Evolutionary conservation across 2,113 vertebrate genomes (phyloP), one percentile per base, ranked within the genome.

Genomic region (Oxyura jamaicensis): DNA sequence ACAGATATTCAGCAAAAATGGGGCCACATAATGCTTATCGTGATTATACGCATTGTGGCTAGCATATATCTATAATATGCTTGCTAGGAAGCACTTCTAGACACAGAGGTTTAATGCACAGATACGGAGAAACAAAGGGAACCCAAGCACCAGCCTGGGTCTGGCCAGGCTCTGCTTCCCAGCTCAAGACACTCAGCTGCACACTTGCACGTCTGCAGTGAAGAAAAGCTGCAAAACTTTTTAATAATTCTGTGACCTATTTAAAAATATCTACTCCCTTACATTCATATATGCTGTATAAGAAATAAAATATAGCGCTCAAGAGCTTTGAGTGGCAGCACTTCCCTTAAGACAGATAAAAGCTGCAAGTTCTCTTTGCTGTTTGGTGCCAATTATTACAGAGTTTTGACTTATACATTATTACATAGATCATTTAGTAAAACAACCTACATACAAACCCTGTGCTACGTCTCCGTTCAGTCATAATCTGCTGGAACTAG

Each of bases 331-430:
- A 93, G 60, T 96, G 84, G 92, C 95, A 94, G 95, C 94, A n/a
- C 89, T 90, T 93, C 96, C 86, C 95, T 90, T 42, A 94, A 97
- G 89, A 95, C 46, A 8, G 95, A 95, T 95, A 97, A 98, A 95
- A 97, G 79, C 79, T 42, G 84, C 8, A 17, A 74, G 58, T 74
- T 97, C 93, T 93, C 86, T 93, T 81, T 95, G 83, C 94, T 92
- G 83, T 93, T 93, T 96, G 86, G 86, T 93, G 88, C 88, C 91
- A 93, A 86, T 92, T 95, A 93, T 94, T 63, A 62, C 39, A 20
- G 77, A 94, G 88, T 91, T 97, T 92, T 83, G 93, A 95, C 95
- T 97, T 96, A 85, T 84, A 56, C 85, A 95, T 96, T 96, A 96
- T 86, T 96, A 97, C 86, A 29, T 42, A 95, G 92, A 96, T 84